Conservation (phyloP, 1,140 invertebrate genomes). For the Microplitis demolitor region DNA sequence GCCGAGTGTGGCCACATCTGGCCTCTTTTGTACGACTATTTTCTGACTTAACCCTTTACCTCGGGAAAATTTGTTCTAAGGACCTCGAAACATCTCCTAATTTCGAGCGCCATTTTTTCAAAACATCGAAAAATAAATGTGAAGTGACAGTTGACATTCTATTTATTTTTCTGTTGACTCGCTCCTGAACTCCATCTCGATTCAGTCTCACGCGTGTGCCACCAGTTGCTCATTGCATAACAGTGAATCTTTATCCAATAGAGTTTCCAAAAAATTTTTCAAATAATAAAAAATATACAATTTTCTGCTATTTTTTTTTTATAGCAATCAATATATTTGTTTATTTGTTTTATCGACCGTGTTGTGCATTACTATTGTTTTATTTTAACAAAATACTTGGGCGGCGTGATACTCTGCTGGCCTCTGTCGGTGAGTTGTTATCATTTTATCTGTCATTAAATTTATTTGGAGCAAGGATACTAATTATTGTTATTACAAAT, state of each 20-base stretch:
- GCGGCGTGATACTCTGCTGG: conserved; percentile 20
- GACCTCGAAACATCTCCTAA: background rate
- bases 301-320: too few species aligned
- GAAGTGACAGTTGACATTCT: conserved; percentile 16
- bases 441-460: conserved; percentile 11
- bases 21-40: conserved; percentile 28
- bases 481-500: background rate
- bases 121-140: background rate
- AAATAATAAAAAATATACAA: too few species aligned
- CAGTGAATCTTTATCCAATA: conserved; percentile 10
- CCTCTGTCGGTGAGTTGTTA: conserved; percentile 29
- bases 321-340: background rate
- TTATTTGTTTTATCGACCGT: background rate
- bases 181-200: background rate
- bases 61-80: conserved; percentile 1
- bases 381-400: background rate
- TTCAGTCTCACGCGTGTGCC: conserved; percentile 41
- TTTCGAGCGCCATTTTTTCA: background rate
- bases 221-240: conserved; percentile 59
- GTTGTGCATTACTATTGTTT: too few species aligned
- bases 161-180: background rate
- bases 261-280: background rate
- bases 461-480: background rate
- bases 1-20: conserved; percentile 39
- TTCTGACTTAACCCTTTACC: background rate